Percentiles rank a stretch among this genome's conserved stretches.
These are phyloP conservation scores for Pseudobourletiella spinata DNA, from an alignment of 1,140 invertebrate genomes.

Conservation along the genomic window DNA sequence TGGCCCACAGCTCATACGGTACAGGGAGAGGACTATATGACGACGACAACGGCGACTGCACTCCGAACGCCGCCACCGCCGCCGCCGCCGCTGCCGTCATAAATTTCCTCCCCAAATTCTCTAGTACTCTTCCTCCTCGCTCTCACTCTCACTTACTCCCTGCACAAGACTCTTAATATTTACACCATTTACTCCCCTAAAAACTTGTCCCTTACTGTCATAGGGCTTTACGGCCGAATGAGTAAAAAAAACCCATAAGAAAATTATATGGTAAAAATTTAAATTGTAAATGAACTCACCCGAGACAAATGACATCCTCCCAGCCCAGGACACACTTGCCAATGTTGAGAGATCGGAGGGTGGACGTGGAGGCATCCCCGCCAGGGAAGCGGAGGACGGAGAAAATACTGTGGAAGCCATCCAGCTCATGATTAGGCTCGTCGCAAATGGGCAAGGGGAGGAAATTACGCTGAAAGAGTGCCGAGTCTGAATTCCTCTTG, in stretches of 20 bases:
- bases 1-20: no score
- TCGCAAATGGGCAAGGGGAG: constrained; percentile 47
- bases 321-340: constrained; percentile 45
- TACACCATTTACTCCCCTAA: no score
- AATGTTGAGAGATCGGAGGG: constrained; percentile 47
- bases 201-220: no score
- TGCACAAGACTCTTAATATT: no score
- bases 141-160: no score
- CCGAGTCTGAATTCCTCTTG: constrained; percentile 48
- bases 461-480: constrained; percentile 45
- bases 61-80: no score
- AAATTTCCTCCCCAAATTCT: no score
- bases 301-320: constrained; percentile 48
- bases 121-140: no score
- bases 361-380: constrained; percentile 42
- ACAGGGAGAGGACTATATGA: no score
- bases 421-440: constrained; percentile 41
- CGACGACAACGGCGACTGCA: no score
- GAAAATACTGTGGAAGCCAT: constrained; percentile 36
- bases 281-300: constrained; percentile 38
- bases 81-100: no score
- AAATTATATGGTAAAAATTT: not conserved
- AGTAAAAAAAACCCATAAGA: not conserved
- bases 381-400: constrained; percentile 38
- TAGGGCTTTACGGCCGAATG: no score